Evolutionary conservation across 2,113 vertebrate genomes (phyloP).

Genomic region (Xiphophorus hellerii): DNA sequence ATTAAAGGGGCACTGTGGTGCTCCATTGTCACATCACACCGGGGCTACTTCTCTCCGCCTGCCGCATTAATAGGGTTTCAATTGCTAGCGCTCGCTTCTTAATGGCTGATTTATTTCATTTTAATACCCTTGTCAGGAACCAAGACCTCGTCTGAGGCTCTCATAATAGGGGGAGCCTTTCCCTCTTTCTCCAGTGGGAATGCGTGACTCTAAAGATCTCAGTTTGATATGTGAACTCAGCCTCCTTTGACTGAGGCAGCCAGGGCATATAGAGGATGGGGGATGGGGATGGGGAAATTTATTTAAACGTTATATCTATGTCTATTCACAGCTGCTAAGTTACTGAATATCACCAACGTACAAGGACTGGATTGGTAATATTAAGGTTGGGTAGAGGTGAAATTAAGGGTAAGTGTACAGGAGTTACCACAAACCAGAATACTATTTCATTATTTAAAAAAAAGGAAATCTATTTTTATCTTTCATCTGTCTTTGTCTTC

Average conservation of each 20-base stretch:
- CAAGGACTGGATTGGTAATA: not conserved
- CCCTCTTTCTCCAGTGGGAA: constrained; percentile 67
- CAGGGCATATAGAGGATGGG: constrained; percentile 32
- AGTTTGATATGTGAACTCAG: constrained; percentile 71
- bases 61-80: constrained; percentile 81
- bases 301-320: constrained; percentile 23
- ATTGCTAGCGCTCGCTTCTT: constrained; percentile 78
- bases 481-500: constrained; percentile 43
- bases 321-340: constrained; percentile 23
- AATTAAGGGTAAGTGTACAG: constrained; percentile 3
- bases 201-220: constrained; percentile 72
- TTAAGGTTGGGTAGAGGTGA: constrained; percentile 8
- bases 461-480: not conserved
- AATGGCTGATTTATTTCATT: constrained; percentile 87
- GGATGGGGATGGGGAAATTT: constrained; percentile 48
- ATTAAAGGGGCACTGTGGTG: constrained; percentile 67
- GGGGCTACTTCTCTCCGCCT: constrained; percentile 64
- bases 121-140: constrained; percentile 84
- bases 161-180: constrained; percentile 74
- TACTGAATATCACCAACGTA: constrained; percentile 26
- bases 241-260: constrained; percentile 47
- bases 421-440: constrained; percentile 1
- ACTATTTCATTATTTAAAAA: constrained; percentile 16
- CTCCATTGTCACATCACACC: constrained; percentile 71
- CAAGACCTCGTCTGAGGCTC: constrained; percentile 66